Base-by-base conservation (phyloP, 2,797 vertebrate genomes). In the Sternotherus odoratus region DNA sequence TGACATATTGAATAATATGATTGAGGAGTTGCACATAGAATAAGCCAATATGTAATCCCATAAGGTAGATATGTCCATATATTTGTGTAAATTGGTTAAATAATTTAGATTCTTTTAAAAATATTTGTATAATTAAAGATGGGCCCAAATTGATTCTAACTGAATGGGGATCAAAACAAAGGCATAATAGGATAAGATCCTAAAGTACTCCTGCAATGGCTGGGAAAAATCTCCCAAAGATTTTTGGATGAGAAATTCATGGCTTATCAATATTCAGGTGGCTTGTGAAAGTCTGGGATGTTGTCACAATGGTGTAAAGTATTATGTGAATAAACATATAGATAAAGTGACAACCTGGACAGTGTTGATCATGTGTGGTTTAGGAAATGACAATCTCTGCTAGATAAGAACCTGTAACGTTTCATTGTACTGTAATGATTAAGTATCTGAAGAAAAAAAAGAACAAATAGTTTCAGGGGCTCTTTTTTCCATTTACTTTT, bases 301-400 rank as follows among this genome's bases (percentile, higher is more conserved):
- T 96, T 96, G 82, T 89, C 60, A 85, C 83, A 92, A 92, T 85
- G 83, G 91, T 89, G n/a, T 60, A 89, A 79, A 86, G 85, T 54
- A 53, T 79, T 91, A 36, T 92, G 79, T 88, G 85, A 87, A 79
- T 85, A 95, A 97, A 93, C 90, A 91, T 75, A 43, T 28, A 90
- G 93, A 95, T 89, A 94, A 89, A 85, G 75, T 90, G 82, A 63
- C 78, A 89, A 43, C 53, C 88, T 77, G 57, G 39, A 79, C 23
- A 33, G 49, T 87, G 46, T 88, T 87, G 48, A 63, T 83, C 94
- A 69, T 87, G 88, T 87, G 49, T 90, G 90, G 91, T 89, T 60
- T 36, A 56, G 53, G 56, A 80, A 72, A 48, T 95, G 93, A 93
- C 0, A 82, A 84, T 89, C 46, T 87, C 49, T 72, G 15, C 49